Evolutionary conservation across 2,113 vertebrate genomes (phyloP), one percentile per base, ranked within the genome.

Genomic region (Pelodiscus sinensis): DNA sequence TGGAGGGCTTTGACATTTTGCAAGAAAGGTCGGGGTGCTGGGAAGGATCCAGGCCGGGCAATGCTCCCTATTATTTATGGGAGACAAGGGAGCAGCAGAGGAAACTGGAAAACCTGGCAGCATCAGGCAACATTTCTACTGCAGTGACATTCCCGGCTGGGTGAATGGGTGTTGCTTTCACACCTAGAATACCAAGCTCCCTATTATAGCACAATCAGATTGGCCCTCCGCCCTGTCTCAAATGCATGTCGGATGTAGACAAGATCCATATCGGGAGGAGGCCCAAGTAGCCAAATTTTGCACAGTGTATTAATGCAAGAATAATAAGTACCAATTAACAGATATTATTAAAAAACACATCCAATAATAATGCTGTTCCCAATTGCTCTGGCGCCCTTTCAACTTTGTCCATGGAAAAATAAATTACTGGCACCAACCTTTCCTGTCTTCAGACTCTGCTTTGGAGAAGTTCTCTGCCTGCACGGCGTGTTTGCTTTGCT

Each of bases 21-120:
- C 90, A 13, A 83, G 85, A 95, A 94, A 97, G 96, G 90, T 92
- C 97, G 94, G 87, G 89, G 88, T 71, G 91, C 78, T 97, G 92
- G 93, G 92, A 86, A 12, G 79, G 86, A 84, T 81, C 83, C 95
- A 86, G 56, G 88, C 58, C 81, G 93, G 96, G 95, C 92, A 85
- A 94, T 58, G 88, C 58, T 51, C 68, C 93, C 56, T 95, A 84
- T 81, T 73, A 75, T 85, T 93, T 79, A 86, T 81, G 78, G 87
- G 87, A 90, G 82, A 88, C 1, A 0, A 55, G 90, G 84, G 93
- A 95, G 81, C 6, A 9, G 88, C 62, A 85, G 92, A 94, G 79
- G 92, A 88, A 84, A 52, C 52, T 60, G 86, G 54, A 51, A 93
- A 95, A 92, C 8, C 90, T 52, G 96, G 68, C 82, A 93, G 80